Evolutionary conservation across 2,113 vertebrate species (phyloP).

Genomic region (Lophius piscatorius): DNA sequence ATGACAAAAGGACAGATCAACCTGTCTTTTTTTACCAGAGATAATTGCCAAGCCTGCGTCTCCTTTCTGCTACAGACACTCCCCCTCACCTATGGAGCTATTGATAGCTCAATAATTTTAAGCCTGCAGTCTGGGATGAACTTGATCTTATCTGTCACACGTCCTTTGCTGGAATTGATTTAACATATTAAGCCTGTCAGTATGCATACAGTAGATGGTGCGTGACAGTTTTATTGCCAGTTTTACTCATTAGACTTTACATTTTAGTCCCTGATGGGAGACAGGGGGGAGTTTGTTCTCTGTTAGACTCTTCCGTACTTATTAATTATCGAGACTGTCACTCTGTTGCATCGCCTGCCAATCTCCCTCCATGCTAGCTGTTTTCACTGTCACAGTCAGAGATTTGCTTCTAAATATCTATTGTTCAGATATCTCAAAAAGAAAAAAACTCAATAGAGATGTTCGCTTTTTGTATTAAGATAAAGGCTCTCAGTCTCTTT

Average conservation of each 20-base stretch:
- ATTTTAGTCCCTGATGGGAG: constrained; percentile 41
- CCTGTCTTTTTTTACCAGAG: constrained; percentile 67
- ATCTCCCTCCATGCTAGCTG: constrained; percentile 18
- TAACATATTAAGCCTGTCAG: constrained; percentile 78
- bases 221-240: constrained; percentile 68
- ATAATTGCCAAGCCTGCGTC: constrained; percentile 71
- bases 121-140: constrained; percentile 75
- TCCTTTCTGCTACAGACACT: constrained; percentile 16
- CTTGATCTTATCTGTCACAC: constrained; percentile 77
- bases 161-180: constrained; percentile 76
- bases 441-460: constrained; percentile 37
- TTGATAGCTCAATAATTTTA: constrained; percentile 80
- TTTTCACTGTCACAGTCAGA: constrained; percentile 30
- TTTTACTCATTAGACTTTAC: constrained; percentile 58
- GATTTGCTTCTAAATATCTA: constrained; percentile 19
- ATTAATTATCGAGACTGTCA: constrained; percentile 59
- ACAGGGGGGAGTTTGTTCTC: constrained; percentile 14
- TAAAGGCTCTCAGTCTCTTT: constrained; percentile 32
- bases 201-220: constrained; percentile 56
- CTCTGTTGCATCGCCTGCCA: constrained; percentile 34
- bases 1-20: constrained; percentile 62
- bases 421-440: constrained; percentile 52
- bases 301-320: constrained; percentile 37
- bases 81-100: constrained; percentile 41
- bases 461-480: constrained; percentile 47